A percentile compares a stretch with the other conserved stretches of the same genome.
Conservation (phyloP, 23 tunicate genomes). For the Ascidia mentula region DNA sequence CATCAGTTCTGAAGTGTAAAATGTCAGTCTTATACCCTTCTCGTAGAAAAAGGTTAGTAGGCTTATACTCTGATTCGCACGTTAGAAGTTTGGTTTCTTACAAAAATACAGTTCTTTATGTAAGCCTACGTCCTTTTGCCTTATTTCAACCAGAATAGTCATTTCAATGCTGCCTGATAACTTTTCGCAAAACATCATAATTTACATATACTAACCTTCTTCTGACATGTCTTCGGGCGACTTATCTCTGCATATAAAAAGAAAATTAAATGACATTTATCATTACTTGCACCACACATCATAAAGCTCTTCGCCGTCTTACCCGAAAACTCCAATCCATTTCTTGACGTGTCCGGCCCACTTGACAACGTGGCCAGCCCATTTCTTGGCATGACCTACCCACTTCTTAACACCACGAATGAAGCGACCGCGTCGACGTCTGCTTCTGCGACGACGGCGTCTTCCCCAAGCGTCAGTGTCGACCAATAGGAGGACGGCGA, state of each 20-base stretch:
- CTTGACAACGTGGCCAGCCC: neutral
- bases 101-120: too few relatives aligned
- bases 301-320: neutral
- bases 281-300: neutral
- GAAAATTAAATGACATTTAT: too few relatives aligned
- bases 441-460: neutral
- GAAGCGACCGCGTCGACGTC: neutral
- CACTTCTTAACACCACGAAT: neutral
- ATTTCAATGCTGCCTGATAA: too few relatives aligned
- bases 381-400: neutral
- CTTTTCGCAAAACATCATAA: too few relatives aligned
- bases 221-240: neutral
- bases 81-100: too few relatives aligned
- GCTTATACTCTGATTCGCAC: too few relatives aligned
- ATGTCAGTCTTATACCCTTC: too few relatives aligned
- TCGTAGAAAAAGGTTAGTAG: too few relatives aligned
- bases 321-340: neutral
- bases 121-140: too few relatives aligned
- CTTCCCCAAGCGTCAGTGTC: conserved; percentile 6
- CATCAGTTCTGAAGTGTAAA: neutral
- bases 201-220: too few relatives aligned
- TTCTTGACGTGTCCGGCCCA: neutral
- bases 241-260: neutral
- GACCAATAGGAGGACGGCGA: neutral
- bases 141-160: too few relatives aligned